Percentiles rank a stretch among this genome's conserved stretches.
Conservation (phyloP, 2,113 vertebrate genomes). For the Ascaphus truei region DNA sequence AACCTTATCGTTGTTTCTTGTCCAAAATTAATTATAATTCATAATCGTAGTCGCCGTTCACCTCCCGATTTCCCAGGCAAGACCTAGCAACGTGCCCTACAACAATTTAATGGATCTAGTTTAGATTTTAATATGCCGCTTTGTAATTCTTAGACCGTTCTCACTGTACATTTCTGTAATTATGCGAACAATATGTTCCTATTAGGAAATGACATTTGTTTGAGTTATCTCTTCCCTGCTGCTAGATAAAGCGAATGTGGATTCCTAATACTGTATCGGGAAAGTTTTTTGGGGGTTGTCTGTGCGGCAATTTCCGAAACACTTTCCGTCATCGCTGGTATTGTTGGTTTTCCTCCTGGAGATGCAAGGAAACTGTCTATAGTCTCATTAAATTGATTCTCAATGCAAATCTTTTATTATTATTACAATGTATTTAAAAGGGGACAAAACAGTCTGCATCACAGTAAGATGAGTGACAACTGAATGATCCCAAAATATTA, state of each 20-base stretch:
- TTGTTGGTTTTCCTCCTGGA: no score
- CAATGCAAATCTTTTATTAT: no score
- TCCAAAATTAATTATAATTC: slow-evolving; percentile 14
- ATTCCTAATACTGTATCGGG: neutral
- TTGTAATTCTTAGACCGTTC: slow-evolving; percentile 5
- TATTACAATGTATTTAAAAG: no score
- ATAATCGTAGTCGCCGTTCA: neutral
- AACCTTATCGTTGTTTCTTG: neutral
- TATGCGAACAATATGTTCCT: neutral
- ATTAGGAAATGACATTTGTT: neutral
- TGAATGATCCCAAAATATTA: no score
- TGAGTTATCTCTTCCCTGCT: neutral
- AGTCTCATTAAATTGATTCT: no score
- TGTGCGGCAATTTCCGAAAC: neutral
- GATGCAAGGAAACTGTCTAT: no score
- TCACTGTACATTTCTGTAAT: neutral
- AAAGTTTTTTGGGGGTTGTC: neutral
- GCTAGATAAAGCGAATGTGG: no score
- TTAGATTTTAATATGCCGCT: neutral
- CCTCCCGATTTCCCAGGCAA: neutral
- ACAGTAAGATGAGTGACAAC: no score
- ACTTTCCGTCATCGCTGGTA: no score
- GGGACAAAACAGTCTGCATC: no score
- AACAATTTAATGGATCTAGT: neutral
- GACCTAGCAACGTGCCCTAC: neutral